These are phyloP conservation scores for Ariopsis seemanni DNA, from an alignment of 2,113 vertebrate genomes.

Conservation along the genomic window DNA sequence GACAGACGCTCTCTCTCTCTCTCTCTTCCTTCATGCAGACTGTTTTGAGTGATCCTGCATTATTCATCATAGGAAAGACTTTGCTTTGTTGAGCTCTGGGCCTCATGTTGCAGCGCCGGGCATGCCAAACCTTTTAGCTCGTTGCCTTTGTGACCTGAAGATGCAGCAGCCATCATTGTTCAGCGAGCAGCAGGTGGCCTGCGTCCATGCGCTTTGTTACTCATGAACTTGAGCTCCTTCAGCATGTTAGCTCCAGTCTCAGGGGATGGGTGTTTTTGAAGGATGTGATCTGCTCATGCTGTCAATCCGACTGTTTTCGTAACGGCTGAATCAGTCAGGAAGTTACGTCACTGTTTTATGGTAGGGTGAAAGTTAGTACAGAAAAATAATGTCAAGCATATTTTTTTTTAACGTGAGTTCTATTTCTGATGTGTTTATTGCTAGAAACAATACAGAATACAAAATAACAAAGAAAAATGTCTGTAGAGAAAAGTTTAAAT, in stretches of 20 bases:
- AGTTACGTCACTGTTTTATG: not conserved
- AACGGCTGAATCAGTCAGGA: not conserved
- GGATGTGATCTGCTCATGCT: conserved; percentile 62
- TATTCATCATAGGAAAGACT: conserved; percentile 54
- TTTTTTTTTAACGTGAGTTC: not conserved
- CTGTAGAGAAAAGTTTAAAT: not conserved
- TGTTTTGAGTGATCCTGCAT: conserved; percentile 67
- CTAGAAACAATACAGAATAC: no score
- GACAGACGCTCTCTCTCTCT: conserved; percentile 24
- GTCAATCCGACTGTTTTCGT: conserved; percentile 33
- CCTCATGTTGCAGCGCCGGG: conserved; percentile 60
- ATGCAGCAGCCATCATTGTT: conserved; percentile 65
- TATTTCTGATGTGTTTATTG: not conserved
- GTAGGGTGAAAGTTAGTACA: not conserved
- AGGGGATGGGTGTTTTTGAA: conserved; percentile 65
- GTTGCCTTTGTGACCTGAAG: conserved; percentile 62
- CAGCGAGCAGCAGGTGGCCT: conserved; percentile 73
- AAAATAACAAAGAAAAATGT: not conserved
- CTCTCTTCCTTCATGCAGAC: conserved; percentile 57
- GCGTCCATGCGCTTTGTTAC: conserved; percentile 67
- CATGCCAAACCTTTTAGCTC: conserved; percentile 54
- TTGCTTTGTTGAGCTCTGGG: conserved; percentile 64
- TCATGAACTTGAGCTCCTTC: conserved; percentile 72
- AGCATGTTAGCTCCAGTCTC: conserved; percentile 68
- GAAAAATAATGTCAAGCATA: not conserved